Base-by-base conservation (phyloP, 2,797 vertebrate species). In the Sebastiscus albofasciatus region DNA sequence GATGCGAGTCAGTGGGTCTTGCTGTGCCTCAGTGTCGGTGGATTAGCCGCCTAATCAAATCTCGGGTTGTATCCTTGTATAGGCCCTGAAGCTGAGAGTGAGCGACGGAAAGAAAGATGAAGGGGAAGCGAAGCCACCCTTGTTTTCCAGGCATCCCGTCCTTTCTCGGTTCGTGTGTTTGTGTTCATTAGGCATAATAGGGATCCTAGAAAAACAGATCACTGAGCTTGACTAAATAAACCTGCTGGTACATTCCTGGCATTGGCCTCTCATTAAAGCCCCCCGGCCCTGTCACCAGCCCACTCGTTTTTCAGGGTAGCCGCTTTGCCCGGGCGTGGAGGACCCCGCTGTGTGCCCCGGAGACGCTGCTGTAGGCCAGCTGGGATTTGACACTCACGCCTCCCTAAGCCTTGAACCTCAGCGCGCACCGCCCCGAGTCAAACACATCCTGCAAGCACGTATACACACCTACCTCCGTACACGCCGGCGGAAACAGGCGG, bases 201-300 rank as follows among this genome's bases (percentile, higher is more conserved):
- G 87, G 90, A 93, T 93, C 87, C 84, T 93, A 91, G 87, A 92
- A 94, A 94, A 95, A 93, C 93, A 94, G 89, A 95, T 94, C 91
- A 88, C 83, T 83, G 90, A 79, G 89, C 89, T 89, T 92, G 89
- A 91, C 87, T 80, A 96, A 95, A 95, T 94, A 95, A 94, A 94
- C 91, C 90, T 80, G 81, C 80, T 49, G 39, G 55, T 90, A 85
- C 90, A 94, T 93, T 95, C 92, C 93, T 93, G 92, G 84, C 87
- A 72, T 66, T 55, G 73, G 90, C 80, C 91, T 90, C 92, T 94
- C 91, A 94, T 95, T 95, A 93, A 87, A 89, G 72, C 84, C 78
- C 84, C 46, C 84, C 39, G 31, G 78, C 58, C 84, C 84, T 79
- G 81, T 89, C 80, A 81, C 64, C 20, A 14, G 73, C 64, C 81